These are phyloP conservation scores for Dasypolia templi DNA, from an alignment of 2,888 invertebrate species.

Conservation along the genomic window DNA sequence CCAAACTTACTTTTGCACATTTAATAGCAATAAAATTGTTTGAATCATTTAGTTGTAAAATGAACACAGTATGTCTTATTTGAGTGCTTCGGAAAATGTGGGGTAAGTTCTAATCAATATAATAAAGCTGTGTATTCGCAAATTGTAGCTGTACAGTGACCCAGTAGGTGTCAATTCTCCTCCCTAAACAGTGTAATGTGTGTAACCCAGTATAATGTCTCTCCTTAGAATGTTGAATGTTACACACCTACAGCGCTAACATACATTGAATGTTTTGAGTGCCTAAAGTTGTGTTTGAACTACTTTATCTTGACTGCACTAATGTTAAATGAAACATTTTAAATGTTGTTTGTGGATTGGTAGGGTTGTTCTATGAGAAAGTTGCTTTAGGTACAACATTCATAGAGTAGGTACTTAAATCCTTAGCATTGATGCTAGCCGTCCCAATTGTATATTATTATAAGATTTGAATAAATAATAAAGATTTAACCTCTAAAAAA, in stretches of 20 bases:
- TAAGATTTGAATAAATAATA: neutral
- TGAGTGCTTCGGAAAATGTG: constrained; percentile 90
- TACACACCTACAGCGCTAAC: constrained; percentile 3
- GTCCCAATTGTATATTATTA: neutral
- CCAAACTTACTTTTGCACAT: constrained; percentile 79
- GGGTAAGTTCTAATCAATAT: constrained; percentile 79
- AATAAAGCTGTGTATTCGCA: neutral
- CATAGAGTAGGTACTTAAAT: neutral
- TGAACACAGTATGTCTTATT: constrained; percentile 89
- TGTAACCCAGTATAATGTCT: neutral
- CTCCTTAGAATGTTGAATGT: neutral
- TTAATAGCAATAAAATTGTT: constrained; percentile 77
- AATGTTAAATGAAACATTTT: neutral
- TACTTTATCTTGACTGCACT: neutral
- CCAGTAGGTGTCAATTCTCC: neutral
- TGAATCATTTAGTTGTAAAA: constrained; percentile 84
- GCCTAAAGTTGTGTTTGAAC: neutral
- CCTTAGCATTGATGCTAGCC: neutral
- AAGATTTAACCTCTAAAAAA: neutral
- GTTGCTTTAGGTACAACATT: neutral
- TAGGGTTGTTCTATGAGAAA: neutral
- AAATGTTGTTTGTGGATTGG: neutral
- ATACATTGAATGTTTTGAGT: neutral
- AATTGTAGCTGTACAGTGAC: neutral
- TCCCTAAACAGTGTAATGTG: neutral